Base-by-base conservation (phyloP, 2,888 invertebrate species). In the Euplagia quadripunctaria region DNA sequence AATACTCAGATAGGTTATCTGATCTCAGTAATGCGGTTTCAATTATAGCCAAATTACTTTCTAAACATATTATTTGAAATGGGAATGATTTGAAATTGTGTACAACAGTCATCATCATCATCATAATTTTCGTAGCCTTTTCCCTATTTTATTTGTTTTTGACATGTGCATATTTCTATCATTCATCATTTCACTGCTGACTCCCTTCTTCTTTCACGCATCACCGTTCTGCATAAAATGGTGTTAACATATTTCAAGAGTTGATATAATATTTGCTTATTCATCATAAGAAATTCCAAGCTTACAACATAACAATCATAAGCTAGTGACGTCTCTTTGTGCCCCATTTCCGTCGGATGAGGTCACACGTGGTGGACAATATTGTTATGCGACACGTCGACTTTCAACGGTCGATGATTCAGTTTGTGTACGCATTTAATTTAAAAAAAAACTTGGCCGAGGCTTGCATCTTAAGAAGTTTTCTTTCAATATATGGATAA, bases 331-430 rank as follows among this genome's bases (percentile, higher is more conserved):
- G 77, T 64, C 63, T 58, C 64, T 42, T 51, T 78, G 78, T 82
- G 82, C 77, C 77, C 79, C 74, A 83, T 86, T 86, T 86, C 83
- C 86, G 84, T 73, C 73, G 80, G 75, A 83, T 86, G 85, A 85
- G 78, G 84, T 86, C 88, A 88, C 79, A 73, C 70, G 43, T 74
- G 72, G 5, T 49, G 17, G 52, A 69, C 69, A 31, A 71, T 65
- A 84, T 85, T 85, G 82, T 81, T 84, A 85, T 80, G 82, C 85
- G 74, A 63, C 73, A 46, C 61, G 77, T 69, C 73, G 72, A 68
- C 42, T 66, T 16, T 49, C 69, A 77, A 43, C 63, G 17, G 20
- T 46, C 70, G 58, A 16, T 82, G 81, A 85, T 72, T 80, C 80
- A 82, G 75, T 76, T 73, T 76, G 64, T 58, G 71, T 70, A 70